phyloP scores from a whole-genome alignment of 2,797 vertebrate species.

The Bryconaethiops microstoma region DNA sequence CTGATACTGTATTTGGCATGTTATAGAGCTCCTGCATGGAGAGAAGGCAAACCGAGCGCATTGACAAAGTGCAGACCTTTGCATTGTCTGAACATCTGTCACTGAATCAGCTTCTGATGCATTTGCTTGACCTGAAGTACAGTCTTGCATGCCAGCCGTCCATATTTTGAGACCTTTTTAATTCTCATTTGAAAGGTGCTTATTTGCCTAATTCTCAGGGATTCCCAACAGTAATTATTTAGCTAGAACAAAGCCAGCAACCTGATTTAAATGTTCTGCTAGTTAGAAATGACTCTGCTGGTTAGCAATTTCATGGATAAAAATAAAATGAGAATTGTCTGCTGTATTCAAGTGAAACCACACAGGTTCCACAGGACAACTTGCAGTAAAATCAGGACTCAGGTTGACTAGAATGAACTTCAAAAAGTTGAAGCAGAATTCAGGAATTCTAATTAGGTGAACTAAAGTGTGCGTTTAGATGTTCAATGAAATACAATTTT shows the following conservation, averaged over 20 bases:
- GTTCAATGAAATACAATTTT: neutral
- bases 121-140: conserved; percentile 30
- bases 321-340: neutral
- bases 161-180: neutral
- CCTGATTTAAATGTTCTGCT: too few relatives aligned
- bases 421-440: neutral
- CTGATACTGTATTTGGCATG: conserved; percentile 44
- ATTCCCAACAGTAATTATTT: neutral
- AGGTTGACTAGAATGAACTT: neutral
- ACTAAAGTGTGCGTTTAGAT: neutral
- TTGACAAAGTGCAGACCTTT: conserved; percentile 53
- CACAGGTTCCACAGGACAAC: neutral
- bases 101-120: conserved; percentile 42
- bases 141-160: conserved; percentile 19
- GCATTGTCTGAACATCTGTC: conserved; percentile 50
- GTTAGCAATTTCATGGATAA: neutral
- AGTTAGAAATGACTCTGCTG: neutral
- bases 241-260: neutral
- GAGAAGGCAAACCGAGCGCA: conserved; percentile 48
- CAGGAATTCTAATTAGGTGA: neutral
- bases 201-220: neutral
- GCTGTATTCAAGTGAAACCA: neutral
- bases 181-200: conserved; percentile 1
- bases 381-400: too few relatives aligned
- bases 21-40: conserved; percentile 53